Evolutionary conservation across 2,113 vertebrate genomes (phyloP).

Genomic region (Vulpes ferrilata): DNA sequence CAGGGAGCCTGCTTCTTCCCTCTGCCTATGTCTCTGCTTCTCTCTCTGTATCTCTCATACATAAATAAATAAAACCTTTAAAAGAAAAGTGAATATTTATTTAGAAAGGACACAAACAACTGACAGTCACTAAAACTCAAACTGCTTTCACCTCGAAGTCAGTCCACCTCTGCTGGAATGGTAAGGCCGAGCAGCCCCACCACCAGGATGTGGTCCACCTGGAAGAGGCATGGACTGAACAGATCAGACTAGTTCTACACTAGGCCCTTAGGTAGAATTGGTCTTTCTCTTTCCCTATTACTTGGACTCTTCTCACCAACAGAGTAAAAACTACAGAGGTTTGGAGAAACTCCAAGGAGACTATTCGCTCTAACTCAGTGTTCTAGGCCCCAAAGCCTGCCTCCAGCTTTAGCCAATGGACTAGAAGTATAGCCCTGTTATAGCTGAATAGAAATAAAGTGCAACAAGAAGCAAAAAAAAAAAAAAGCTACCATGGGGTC

Average conservation of each 20-base stretch:
- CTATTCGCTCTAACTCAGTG: background rate
- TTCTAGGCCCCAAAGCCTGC: background rate
- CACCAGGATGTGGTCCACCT: background rate
- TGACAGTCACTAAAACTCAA: background rate
- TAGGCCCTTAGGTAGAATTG: background rate
- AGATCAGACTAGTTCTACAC: background rate
- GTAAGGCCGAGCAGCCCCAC: background rate
- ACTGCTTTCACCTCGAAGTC: fast-evolving
- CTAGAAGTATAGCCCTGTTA: background rate
- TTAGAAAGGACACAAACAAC: background rate
- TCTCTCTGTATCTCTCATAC: too few relatives aligned
- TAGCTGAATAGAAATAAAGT: background rate
- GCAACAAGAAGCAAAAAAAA: background rate
- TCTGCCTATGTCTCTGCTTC: too few relatives aligned
- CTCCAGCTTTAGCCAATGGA: background rate
- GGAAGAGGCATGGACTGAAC: background rate
- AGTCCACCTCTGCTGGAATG: too few relatives aligned
- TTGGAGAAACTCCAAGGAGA: background rate
- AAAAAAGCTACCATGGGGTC: background rate
- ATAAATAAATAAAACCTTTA: too few relatives aligned
- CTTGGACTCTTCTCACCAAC: background rate
- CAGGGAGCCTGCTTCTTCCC: too few relatives aligned
- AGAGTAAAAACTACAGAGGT: background rate
- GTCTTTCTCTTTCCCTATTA: background rate
- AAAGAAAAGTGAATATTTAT: background rate